A percentile compares a stretch with the other conserved stretches of the same genome.
Conservation (phyloP, 1,140 invertebrate genomes). For the Heliconius hermathena region DNA sequence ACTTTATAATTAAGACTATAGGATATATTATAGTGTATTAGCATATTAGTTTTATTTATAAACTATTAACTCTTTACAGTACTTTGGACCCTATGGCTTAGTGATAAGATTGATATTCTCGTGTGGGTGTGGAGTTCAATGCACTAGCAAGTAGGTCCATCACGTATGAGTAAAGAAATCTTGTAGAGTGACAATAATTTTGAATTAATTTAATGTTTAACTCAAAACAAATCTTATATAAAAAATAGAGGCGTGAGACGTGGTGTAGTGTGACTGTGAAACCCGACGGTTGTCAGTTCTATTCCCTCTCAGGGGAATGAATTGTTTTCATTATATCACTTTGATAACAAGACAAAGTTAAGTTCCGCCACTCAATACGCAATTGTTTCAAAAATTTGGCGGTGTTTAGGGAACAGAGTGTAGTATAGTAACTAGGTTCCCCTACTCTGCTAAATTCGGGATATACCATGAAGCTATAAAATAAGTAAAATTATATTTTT, state of each 20-base stretch:
- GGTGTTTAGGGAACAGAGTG: too few relatives aligned
- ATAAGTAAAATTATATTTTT: too few relatives aligned
- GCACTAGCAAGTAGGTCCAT: constrained; percentile 32
- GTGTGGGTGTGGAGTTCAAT: constrained; percentile 25
- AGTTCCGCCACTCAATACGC: neutral
- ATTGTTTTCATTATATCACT: too few relatives aligned
- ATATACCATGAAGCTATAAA: too few relatives aligned
- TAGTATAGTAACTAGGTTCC: too few relatives aligned
- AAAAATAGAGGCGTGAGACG: too few relatives aligned
- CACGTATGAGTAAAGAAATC: constrained; percentile 36
- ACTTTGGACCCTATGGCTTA: neutral
- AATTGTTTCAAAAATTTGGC: too few relatives aligned
- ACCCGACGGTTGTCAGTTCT: too few relatives aligned
- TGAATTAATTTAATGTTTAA: neutral
- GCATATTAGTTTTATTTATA: neutral
- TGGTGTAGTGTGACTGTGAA: too few relatives aligned
- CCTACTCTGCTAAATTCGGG: too few relatives aligned
- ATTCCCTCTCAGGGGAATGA: too few relatives aligned
- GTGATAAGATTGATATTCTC: neutral
- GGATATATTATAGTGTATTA: neutral
- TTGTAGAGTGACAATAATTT: constrained; percentile 24
- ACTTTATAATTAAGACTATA: neutral
- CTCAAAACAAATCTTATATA: too few relatives aligned
- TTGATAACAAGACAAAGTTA: neutral
- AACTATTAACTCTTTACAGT: neutral